Evolutionary conservation across 2,888 invertebrate species (phyloP).

Genomic region (Chalcosyrphus nemorum): DNA sequence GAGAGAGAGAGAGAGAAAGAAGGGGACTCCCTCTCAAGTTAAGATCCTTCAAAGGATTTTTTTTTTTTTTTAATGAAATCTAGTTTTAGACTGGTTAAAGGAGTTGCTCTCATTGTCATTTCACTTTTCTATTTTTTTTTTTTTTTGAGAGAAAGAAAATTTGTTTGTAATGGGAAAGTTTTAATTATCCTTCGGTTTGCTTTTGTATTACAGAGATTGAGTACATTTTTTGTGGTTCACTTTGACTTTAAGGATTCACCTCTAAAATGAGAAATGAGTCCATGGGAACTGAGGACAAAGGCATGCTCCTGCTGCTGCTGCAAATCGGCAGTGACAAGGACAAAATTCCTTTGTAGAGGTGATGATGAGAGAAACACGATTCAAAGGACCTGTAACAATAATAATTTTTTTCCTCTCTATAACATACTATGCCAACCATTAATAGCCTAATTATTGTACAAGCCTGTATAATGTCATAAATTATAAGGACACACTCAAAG

Average conservation of each 20-base stretch:
- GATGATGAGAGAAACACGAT: not conserved
- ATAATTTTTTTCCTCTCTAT: too few relatives aligned
- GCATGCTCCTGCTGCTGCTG: not conserved
- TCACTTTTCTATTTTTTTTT: not conserved
- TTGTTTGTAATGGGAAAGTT: constrained; percentile 10
- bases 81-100: constrained; percentile 24
- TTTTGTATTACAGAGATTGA: constrained; percentile 27
- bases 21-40: constrained; percentile 44
- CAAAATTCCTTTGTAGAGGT: not conserved
- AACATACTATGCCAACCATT: not conserved
- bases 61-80: constrained; percentile 63
- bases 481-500: constrained; percentile 59
- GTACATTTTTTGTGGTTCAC: not conserved
- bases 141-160: too few relatives aligned
- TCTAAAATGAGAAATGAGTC: not conserved
- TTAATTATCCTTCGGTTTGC: constrained; percentile 49
- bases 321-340: not conserved
- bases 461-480: constrained; percentile 49
- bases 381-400: too few relatives aligned
- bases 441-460: constrained; percentile 56
- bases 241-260: not conserved
- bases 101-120: constrained; percentile 3
- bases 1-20: too few relatives aligned
- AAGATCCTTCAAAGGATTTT: constrained; percentile 52
- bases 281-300: not conserved